These are phyloP conservation scores for Ornithorhynchus anatinus DNA, from an alignment of 2,113 vertebrate species.

Conservation along the genomic window DNA sequence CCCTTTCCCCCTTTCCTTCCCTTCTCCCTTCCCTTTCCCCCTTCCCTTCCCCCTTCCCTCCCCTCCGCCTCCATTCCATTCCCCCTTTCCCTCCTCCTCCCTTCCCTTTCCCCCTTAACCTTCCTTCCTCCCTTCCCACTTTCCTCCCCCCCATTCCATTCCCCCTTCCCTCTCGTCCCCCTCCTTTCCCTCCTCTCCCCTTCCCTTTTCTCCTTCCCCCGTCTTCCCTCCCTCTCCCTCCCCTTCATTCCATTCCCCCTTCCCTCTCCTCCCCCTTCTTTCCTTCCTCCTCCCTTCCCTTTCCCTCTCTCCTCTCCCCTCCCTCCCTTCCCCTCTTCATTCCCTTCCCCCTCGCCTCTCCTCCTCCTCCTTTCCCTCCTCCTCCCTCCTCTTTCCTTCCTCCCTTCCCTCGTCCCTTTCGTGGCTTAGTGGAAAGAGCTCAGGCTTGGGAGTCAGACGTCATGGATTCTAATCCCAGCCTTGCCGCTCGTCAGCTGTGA, in stretches of 20 bases:
- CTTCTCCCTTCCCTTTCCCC: not conserved
- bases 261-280: not conserved
- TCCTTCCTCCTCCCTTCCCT: not conserved
- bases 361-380: not conserved
- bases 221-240: no score
- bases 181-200: no score
- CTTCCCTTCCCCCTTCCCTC: not conserved
- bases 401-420: not conserved
- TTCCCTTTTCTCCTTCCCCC: no score
- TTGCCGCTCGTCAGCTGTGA: no score
- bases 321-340: not conserved
- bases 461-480: no score
- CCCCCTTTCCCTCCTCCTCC: not conserved
- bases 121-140: no score
- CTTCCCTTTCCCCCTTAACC: fast-evolving
- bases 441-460: no score
- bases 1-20: not conserved
- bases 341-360: not conserved
- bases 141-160: no score
- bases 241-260: not conserved
- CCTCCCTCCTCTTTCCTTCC: not conserved
- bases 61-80: fast-evolving
- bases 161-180: no score
- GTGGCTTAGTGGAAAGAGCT: no score
- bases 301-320: not conserved